Percentiles rank a stretch among this genome's conserved stretches.
Conservation (phyloP, 2,113 vertebrate species). For the Peromyscus maniculatus region DNA sequence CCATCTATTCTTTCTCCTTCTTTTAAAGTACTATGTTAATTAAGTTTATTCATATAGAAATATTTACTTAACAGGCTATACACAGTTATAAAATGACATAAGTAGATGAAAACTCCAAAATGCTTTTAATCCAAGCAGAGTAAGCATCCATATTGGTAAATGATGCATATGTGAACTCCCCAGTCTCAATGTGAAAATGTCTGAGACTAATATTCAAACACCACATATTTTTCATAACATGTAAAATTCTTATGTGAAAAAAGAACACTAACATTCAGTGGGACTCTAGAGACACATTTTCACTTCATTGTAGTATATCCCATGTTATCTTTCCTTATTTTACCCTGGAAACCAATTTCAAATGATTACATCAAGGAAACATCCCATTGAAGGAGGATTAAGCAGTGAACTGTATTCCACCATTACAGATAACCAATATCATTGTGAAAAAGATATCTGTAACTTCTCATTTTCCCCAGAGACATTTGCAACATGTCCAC, state of each 20-base stretch:
- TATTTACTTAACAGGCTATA: slow-evolving; percentile 44
- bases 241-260: background rate
- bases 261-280: background rate
- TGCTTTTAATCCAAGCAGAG: slow-evolving; percentile 45
- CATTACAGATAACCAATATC: background rate
- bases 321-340: background rate
- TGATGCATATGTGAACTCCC: background rate
- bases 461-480: background rate
- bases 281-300: background rate
- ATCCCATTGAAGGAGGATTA: background rate
- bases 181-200: background rate
- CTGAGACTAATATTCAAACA: slow-evolving; percentile 10
- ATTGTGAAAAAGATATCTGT: background rate
- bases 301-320: background rate
- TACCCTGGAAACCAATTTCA: background rate
- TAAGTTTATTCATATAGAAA: slow-evolving; percentile 24
- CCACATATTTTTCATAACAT: background rate
- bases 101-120: background rate
- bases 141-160: background rate
- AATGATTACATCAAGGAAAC: background rate
- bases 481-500: background rate
- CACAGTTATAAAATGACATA: slow-evolving; percentile 11
- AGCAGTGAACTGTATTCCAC: background rate
- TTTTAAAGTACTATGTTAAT: slow-evolving; percentile 37
- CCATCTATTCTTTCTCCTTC: slow-evolving; percentile 8